phyloP scores from a whole-genome alignment of 2,888 invertebrate species.

The Melanostoma mellinum region DNA sequence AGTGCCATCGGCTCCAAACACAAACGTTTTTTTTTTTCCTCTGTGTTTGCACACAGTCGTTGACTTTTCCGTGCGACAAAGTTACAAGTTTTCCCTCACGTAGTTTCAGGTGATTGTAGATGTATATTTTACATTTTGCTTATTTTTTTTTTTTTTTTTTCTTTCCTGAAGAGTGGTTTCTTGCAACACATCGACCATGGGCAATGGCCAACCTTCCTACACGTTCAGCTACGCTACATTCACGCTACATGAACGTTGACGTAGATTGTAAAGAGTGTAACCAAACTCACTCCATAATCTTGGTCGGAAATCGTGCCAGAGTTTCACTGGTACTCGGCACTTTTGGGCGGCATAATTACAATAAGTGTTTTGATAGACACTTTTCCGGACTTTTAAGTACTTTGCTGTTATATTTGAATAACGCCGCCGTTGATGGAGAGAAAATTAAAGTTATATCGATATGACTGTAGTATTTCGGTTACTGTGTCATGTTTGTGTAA shows the following conservation, averaged over 20 bases:
- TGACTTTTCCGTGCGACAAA: conserved; percentile 63
- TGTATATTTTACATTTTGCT: neutral
- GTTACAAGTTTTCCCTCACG: conserved; percentile 65
- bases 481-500: conserved; percentile 59
- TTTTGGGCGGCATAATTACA: conserved; percentile 51
- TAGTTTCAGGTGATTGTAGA: conserved; percentile 25
- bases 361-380: conserved; percentile 40
- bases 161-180: conserved; percentile 50
- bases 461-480: conserved; percentile 64
- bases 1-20: conserved; percentile 30
- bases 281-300: conserved; percentile 54
- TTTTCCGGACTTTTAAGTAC: conserved; percentile 23
- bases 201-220: conserved; percentile 34
- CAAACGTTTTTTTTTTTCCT: conserved; percentile 2
- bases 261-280: conserved; percentile 12
- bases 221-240: neutral
- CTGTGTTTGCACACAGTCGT: conserved; percentile 51
- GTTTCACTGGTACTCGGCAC: conserved; percentile 41
- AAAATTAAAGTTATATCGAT: conserved; percentile 36
- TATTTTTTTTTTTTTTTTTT: conserved; percentile 29
- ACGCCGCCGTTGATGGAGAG: neutral
- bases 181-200: conserved; percentile 29
- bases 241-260: neutral
- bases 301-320: conserved; percentile 63
- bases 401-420: conserved; percentile 43